These are phyloP conservation scores for Hesperophylax magnus DNA, from an alignment of 1,140 invertebrate species.

Conservation along the genomic window DNA sequence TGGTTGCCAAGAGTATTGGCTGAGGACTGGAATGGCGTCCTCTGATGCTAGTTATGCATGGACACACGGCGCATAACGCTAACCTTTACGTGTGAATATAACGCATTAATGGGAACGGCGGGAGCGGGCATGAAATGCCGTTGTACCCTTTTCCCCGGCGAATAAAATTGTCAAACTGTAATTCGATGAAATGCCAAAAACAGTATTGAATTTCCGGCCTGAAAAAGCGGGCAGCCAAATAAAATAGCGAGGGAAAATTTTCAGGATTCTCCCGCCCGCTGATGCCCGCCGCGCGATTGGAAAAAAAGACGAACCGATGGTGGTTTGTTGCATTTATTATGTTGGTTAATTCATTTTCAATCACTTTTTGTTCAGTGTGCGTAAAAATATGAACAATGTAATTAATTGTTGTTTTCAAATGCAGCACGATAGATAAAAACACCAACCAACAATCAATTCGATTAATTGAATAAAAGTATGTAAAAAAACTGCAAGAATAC, in stretches of 20 bases:
- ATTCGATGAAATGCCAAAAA: conserved; percentile 48
- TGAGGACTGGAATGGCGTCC: background rate
- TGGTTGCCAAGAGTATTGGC: background rate
- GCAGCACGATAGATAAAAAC: background rate
- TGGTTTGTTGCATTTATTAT: conserved; percentile 13
- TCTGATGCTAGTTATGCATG: too few species aligned
- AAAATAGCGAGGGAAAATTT: conserved; percentile 22
- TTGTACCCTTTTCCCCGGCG: conserved; percentile 15
- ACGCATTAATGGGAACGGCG: conserved; percentile 27
- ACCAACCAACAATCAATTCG: too few species aligned
- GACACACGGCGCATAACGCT: too few species aligned
- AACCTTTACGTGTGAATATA: conserved; percentile 28
- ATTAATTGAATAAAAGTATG: too few species aligned
- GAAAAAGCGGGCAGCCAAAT: conserved; percentile 25
- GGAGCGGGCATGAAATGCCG: conserved; percentile 9
- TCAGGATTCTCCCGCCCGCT: background rate
- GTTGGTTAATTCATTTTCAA: conserved; percentile 12
- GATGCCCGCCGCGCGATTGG: background rate
- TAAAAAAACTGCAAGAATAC: too few species aligned
- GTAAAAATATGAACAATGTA: background rate
- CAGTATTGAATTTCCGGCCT: conserved; percentile 42
- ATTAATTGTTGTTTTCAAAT: background rate
- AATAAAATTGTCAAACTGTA: conserved; percentile 44
- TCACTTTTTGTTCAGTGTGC: background rate
- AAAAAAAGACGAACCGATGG: background rate